Evolutionary conservation across 2,113 vertebrate genomes (phyloP), one percentile per base, ranked within the genome.

Genomic region (Oophaga pumilio): DNA sequence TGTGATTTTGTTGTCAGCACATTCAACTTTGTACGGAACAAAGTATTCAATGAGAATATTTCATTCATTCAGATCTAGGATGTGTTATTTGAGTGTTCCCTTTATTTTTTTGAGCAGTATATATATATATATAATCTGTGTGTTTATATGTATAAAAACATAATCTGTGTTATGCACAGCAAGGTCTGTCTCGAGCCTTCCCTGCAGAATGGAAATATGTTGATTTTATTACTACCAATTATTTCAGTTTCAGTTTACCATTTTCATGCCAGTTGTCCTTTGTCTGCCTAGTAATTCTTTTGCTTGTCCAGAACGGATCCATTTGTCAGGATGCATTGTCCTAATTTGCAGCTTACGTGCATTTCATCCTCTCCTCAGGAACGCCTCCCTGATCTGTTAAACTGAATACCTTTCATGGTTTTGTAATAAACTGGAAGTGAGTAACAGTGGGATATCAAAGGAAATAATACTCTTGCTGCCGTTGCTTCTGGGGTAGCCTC

Each of bases 351-450:
- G 92, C 62, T 93, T 92, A 93, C 64, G 91, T 93, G 77, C 90
- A 84, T 87, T 92, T 92, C 91, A 89, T 90, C 92, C 90, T 89
- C 84, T 88, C 89, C 83, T 73, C 85, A 84, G 91, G 93, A 93
- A 93, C 90, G 89, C 89, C 77, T 86, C 80, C 82, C 88, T 92
- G 85, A 33, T 86, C 91, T 14, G 71, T 90, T 89, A 93, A 92
- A 90, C 43, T 92, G 88, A 13, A 2, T 89, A 91, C 89, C 90
- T 93, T 94, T 93, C 91, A 92, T 90, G 88, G 93, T 91, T 96
- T 95, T 94, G 94, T 96, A 95, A 97, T 96, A 96, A 97, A 96
- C 92, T 94, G 92, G 91, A 95, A 95, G 94, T 95, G 95, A 94
- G 95, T 96, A 97, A 96, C 94, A 95, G 94, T 95, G 94, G 13